phyloP scores from a whole-genome alignment of 2,888 invertebrate genomes.

The Hydropsyche betteni region DNA sequence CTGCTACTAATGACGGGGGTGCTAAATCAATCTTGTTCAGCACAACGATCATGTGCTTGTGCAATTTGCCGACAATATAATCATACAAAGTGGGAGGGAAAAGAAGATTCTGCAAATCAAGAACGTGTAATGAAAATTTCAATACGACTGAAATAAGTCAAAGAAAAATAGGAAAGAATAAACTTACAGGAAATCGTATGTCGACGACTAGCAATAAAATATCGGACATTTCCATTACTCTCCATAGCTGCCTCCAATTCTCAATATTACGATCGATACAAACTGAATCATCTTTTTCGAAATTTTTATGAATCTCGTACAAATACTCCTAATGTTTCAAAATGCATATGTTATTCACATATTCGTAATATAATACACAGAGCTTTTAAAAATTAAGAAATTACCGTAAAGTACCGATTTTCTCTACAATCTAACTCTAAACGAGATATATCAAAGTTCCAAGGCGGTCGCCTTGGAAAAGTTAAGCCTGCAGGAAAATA shows the following conservation, averaged over 20 bases:
- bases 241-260: constrained; percentile 96
- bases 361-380: constrained; percentile 50
- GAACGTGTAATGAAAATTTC: constrained; percentile 51
- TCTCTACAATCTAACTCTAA: constrained; percentile 81
- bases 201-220: constrained; percentile 88
- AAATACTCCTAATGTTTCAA: constrained; percentile 75
- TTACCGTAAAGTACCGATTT: constrained; percentile 81
- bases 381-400: constrained; percentile 51
- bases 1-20: constrained; percentile 80
- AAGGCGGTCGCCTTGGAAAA: constrained; percentile 86
- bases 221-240: constrained; percentile 94
- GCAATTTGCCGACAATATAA: constrained; percentile 76
- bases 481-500: constrained; percentile 76
- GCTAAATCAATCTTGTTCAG: constrained; percentile 94
- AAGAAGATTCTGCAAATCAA: constrained; percentile 71
- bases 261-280: constrained; percentile 94
- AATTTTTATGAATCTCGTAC: constrained; percentile 70
- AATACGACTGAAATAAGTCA: neutral
- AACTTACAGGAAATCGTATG: constrained; percentile 81
- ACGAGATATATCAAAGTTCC: constrained; percentile 80
- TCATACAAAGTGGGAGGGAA: constrained; percentile 90
- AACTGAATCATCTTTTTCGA: constrained; percentile 73
- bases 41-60: constrained; percentile 87
- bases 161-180: neutral
- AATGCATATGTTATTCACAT: neutral